Evolutionary conservation across 1,140 invertebrate species (phyloP).

Genomic region (Drosophila bipectinata): DNA sequence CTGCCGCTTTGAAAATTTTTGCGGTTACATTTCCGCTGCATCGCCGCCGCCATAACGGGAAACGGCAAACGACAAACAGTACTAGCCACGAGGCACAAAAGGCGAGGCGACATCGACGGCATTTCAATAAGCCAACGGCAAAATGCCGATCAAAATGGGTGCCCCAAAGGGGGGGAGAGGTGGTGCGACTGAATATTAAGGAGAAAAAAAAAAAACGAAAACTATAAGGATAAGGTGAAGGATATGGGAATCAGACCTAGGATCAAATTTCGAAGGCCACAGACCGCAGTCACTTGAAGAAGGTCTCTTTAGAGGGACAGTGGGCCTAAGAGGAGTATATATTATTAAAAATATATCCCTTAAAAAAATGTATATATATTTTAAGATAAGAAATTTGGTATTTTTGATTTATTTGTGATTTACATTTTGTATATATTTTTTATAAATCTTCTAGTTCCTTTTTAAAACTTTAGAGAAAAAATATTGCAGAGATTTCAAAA

Average conservation of each 20-base stretch:
- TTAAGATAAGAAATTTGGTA: too few relatives aligned
- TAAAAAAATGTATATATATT: too few relatives aligned
- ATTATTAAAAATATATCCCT: too few relatives aligned
- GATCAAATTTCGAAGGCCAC: conserved; percentile 1
- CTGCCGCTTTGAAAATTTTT: conserved; percentile 77
- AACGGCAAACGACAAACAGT: conserved; percentile 4
- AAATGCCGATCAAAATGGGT: conserved; percentile 14
- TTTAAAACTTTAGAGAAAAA: too few relatives aligned
- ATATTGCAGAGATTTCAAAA: too few relatives aligned
- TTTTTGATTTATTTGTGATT: too few relatives aligned
- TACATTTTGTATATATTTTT: too few relatives aligned
- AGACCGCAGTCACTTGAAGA: not conserved
- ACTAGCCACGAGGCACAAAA: not conserved
- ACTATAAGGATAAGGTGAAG: conserved; percentile 2
- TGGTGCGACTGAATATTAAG: not conserved
- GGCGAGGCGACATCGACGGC: conserved; percentile 66
- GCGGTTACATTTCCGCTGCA: conserved; percentile 80
- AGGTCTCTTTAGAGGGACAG: not conserved
- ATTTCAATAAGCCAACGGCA: conserved; percentile 71
- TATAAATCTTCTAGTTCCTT: too few relatives aligned
- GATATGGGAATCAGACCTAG: not conserved
- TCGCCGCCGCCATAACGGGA: conserved; percentile 17
- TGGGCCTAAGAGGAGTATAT: not conserved
- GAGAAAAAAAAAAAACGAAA: conserved; percentile 6
- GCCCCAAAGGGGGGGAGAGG: too few relatives aligned